Evolutionary conservation across 2,797 vertebrate genomes (phyloP).

Genomic region (Betta splendens): DNA sequence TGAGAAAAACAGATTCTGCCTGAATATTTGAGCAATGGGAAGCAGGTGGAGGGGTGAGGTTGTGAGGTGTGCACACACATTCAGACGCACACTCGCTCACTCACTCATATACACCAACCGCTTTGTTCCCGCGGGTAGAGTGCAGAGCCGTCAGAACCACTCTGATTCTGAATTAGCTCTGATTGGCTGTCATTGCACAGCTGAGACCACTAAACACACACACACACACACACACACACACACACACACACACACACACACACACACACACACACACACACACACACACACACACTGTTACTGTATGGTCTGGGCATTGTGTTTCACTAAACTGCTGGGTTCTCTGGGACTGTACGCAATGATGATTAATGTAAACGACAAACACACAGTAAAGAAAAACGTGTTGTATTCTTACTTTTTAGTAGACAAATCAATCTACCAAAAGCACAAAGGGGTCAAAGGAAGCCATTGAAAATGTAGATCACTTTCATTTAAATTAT

Average conservation of each 20-base stretch:
- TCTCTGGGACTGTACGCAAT: no score
- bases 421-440: no score
- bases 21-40: constrained; percentile 75
- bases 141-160: constrained; percentile 77
- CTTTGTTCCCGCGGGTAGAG: constrained; percentile 72
- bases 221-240: constrained; percentile 21
- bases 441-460: no score
- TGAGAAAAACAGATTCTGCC: constrained; percentile 69
- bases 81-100: constrained; percentile 28
- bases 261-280: constrained; percentile 28
- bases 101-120: constrained; percentile 50
- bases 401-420: no score
- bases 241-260: constrained; percentile 44
- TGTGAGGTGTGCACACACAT: constrained; percentile 60
- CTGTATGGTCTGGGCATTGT: constrained; percentile 68
- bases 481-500: no score
- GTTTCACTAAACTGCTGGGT: constrained; percentile 78
- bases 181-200: constrained; percentile 82
- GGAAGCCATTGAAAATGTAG: no score
- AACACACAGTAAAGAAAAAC: no score
- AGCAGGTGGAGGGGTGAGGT: constrained; percentile 76
- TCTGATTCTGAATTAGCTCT: constrained; percentile 81
- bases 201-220: constrained; percentile 78
- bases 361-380: no score
- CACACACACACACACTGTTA: constrained; percentile 50